phyloP scores from a whole-genome alignment of 1,140 invertebrate genomes.

The Lordiphosa clarofinis region DNA sequence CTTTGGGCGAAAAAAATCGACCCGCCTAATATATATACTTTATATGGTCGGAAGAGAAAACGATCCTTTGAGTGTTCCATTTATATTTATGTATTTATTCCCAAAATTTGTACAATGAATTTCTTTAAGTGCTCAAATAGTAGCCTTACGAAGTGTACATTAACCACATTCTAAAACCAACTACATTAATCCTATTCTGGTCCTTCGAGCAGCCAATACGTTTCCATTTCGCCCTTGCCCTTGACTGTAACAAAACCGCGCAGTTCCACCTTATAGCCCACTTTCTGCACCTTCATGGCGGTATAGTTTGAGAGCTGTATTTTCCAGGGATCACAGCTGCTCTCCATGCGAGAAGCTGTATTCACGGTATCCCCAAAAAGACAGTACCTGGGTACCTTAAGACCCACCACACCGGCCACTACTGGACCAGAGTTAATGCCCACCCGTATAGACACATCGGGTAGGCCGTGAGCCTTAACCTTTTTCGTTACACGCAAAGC shows the following conservation, averaged over 20 bases:
- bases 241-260: conserved; percentile 88
- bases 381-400: conserved; percentile 88
- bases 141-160: no score
- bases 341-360: conserved; percentile 90
- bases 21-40: no score
- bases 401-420: conserved; percentile 88
- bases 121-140: no score
- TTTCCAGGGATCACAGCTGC: conserved; percentile 74
- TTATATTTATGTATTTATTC: no score
- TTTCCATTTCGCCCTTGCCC: conserved; percentile 95
- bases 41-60: no score
- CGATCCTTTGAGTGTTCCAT: no score
- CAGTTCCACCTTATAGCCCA: conserved; percentile 83
- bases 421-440: conserved; percentile 89
- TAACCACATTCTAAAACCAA: no score
- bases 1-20: no score
- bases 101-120: no score
- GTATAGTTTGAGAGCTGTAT: conserved; percentile 79
- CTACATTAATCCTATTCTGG: conserved; percentile 25
- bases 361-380: conserved; percentile 94
- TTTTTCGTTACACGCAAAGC: conserved; percentile 85
- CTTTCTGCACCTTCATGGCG: conserved; percentile 73
- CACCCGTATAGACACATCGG: conserved; percentile 84
- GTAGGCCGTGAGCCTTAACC: conserved; percentile 82
- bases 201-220: conserved; percentile 86